These are phyloP conservation scores for Drosophila biarmipes DNA, from an alignment of 1,140 invertebrate species.

Conservation along the genomic window DNA sequence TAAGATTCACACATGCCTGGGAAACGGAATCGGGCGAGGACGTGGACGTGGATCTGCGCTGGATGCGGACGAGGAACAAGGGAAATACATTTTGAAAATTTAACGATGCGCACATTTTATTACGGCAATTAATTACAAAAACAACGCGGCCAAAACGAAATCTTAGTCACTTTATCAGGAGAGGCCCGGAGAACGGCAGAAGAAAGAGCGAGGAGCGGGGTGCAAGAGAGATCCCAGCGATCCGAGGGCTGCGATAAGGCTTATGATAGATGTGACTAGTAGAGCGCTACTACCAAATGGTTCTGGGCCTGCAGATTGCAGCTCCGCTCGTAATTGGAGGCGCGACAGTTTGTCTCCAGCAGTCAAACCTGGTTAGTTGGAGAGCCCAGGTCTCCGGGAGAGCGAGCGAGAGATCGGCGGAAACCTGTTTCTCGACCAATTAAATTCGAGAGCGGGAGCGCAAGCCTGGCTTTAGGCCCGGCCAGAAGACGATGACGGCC, in stretches of 20 bases:
- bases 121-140: conserved; percentile 84
- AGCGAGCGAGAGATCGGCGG: background rate
- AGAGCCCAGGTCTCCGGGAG: conserved; percentile 33
- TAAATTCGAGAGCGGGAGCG: conserved; percentile 54
- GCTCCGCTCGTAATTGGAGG: conserved; percentile 52
- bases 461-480: conserved; percentile 36
- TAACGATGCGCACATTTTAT: conserved; percentile 84
- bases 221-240: conserved; percentile 24
- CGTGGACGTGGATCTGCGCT: conserved; percentile 17
- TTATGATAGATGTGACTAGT: conserved; percentile 83
- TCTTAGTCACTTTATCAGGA: conserved; percentile 67
- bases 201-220: conserved; percentile 11
- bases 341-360: conserved; percentile 59
- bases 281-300: conserved; percentile 81
- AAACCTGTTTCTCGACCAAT: conserved; percentile 77
- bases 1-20: conserved; percentile 72
- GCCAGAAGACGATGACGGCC: conserved; percentile 60
- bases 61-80: conserved; percentile 40
- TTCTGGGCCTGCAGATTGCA: conserved; percentile 54
- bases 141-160: conserved; percentile 67
- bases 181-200: conserved; percentile 8
- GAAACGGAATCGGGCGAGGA: conserved; percentile 29
- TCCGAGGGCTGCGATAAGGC: conserved; percentile 59
- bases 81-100: conserved; percentile 82
- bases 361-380: conserved; percentile 59